phyloP scores from a whole-genome alignment of 2,888 invertebrate genomes.

The Cylindroiulus punctatus region DNA sequence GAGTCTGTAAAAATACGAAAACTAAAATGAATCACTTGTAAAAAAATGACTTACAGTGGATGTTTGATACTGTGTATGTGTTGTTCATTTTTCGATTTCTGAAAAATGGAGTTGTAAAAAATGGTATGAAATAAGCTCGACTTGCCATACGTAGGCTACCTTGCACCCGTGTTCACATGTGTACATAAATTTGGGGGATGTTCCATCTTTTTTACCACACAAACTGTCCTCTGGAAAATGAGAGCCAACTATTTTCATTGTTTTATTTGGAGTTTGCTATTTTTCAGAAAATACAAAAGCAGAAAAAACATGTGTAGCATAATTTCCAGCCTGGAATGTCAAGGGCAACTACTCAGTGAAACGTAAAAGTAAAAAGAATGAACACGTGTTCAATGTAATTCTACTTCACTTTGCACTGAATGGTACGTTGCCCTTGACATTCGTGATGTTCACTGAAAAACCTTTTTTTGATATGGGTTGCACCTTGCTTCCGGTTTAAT shows the following conservation, averaged over 20 bases:
- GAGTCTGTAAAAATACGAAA: slow-evolving; percentile 42
- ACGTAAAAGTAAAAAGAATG: too few species aligned
- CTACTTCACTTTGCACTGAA: too few species aligned
- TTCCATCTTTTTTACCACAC: slow-evolving; percentile 36
- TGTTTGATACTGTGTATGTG: slow-evolving; percentile 38
- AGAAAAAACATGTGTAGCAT: slow-evolving; percentile 9
- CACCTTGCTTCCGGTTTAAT: not conserved
- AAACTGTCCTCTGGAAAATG: slow-evolving; percentile 13
- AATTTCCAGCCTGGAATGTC: not conserved
- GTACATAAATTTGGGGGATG: slow-evolving; percentile 42
- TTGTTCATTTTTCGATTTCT: slow-evolving; percentile 23
- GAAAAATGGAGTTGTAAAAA: slow-evolving; percentile 42
- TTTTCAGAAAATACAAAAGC: slow-evolving; percentile 34
- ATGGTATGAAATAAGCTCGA: slow-evolving; percentile 42
- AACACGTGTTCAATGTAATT: too few species aligned
- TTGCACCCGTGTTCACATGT: slow-evolving; percentile 42
- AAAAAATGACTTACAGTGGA: slow-evolving; percentile 42
- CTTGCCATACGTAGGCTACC: slow-evolving; percentile 22
- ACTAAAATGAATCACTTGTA: slow-evolving; percentile 38
- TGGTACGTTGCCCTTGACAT: too few species aligned
- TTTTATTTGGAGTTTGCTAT: slow-evolving; percentile 31
- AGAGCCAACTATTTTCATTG: slow-evolving; percentile 38
- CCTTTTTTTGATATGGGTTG: not conserved
- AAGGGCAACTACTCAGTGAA: too few species aligned
- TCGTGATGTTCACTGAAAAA: too few species aligned